phyloP scores from a whole-genome alignment of 2,797 vertebrate genomes.

The Microctenopoma stevenorrisi region DNA sequence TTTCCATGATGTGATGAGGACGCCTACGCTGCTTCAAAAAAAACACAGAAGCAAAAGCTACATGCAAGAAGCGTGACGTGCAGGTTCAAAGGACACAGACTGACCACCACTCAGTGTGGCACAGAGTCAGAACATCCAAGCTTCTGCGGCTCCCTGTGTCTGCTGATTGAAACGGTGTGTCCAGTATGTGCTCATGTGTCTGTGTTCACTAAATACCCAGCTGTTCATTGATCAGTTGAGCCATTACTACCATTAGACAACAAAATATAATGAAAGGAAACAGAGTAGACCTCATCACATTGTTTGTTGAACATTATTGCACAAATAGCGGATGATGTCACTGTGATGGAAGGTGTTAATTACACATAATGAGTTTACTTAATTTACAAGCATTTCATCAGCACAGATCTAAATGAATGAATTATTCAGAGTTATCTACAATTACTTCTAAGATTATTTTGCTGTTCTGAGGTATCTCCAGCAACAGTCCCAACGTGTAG shows the following conservation, averaged over 20 bases:
- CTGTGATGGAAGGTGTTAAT: slow-evolving; percentile 46
- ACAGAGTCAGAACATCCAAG: too few relatives aligned
- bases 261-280: slow-evolving; percentile 21
- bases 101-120: too few relatives aligned
- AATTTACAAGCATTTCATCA: slow-evolving; percentile 2
- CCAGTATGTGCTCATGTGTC: too few relatives aligned
- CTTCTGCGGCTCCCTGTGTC: neutral
- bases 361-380: slow-evolving; percentile 34
- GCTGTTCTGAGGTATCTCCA: too few relatives aligned
- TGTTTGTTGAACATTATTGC: slow-evolving; percentile 23
- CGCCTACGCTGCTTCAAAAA: too few relatives aligned
- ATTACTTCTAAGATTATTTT: too few relatives aligned
- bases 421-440: neutral
- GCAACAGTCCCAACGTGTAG: too few relatives aligned
- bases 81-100: too few relatives aligned
- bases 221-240: slow-evolving; percentile 22
- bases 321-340: slow-evolving; percentile 40
- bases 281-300: neutral
- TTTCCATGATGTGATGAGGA: too few relatives aligned
- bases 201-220: slow-evolving; percentile 25
- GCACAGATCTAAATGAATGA: too few relatives aligned
- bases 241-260: slow-evolving; percentile 21
- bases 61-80: too few relatives aligned
- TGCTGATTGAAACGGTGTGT: neutral
- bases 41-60: too few relatives aligned